Evolutionary conservation across 2,797 vertebrate species (phyloP).

Genomic region (Sebastes itinus): DNA sequence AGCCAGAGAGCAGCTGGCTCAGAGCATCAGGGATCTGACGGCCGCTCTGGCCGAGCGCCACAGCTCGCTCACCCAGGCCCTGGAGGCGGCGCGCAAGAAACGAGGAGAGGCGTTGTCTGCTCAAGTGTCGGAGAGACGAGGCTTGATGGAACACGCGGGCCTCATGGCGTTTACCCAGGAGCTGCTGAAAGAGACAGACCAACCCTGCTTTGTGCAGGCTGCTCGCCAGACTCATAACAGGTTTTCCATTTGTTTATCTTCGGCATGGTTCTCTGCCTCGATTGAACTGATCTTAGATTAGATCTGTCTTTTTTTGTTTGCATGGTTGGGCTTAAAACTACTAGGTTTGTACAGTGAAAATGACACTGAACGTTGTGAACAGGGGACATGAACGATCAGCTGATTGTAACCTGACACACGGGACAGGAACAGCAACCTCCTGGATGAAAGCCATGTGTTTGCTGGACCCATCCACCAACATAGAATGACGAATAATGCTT

Average conservation of each 20-base stretch:
- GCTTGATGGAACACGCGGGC: conserved; percentile 92
- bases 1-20: conserved; percentile 91
- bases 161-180: conserved; percentile 94
- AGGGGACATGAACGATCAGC: no score
- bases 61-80: conserved; percentile 84
- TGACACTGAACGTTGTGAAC: no score
- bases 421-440: no score
- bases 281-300: not conserved
- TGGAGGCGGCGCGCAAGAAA: conserved; percentile 88
- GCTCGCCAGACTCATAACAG: conserved; percentile 93
- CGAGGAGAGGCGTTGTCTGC: conserved; percentile 84
- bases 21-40: conserved; percentile 90
- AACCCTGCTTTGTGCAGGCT: conserved; percentile 93
- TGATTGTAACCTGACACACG: no score
- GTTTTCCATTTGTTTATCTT: conserved; percentile 63
- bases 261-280: not conserved
- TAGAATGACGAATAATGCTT: not conserved
- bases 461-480: no score
- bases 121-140: conserved; percentile 89
- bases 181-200: conserved; percentile 94
- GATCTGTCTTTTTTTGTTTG: not conserved
- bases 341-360: no score
- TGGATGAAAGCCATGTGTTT: no score
- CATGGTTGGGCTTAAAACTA: no score
- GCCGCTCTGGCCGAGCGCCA: conserved; percentile 89